Base-by-base conservation (phyloP, 2,888 invertebrate genomes). In the Pseudococcus viburni region DNA sequence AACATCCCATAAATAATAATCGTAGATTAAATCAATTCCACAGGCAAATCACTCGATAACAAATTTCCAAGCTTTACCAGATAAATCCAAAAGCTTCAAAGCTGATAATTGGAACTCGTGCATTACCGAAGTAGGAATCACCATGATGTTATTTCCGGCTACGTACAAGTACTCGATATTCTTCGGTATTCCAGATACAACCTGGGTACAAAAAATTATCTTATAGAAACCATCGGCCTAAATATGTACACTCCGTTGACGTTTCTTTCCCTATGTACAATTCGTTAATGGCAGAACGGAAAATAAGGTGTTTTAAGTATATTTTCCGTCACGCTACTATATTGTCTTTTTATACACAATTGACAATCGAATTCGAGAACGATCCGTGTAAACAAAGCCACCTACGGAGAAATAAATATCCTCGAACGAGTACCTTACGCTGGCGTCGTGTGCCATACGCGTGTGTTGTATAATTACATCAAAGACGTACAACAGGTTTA, bases 141-240 rank as follows among this genome's bases (percentile, higher is more conserved):
- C 92, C 7, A 93, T 92, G 88, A 96, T 95, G 90, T 95, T 94
- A 91, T 96, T 96, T 90, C 93, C 94, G 85, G 94, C 92, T 91
- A 96, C 91, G 91, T 94, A 94, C 39, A 96, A 92, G 90, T 96
- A 94, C 91, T 96, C 96, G 86, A 96, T 92, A 73, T 95, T 95
- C 90, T 94, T 93, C 0, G 96, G 96, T 86, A 96, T 92, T 0
- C 96, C 96, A 1, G 95, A 95, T n/a, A 96, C 94, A 89, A 96
- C 89, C 89, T 89, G 39, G 12, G 83, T 4, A 88, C 48, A n/a
- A 80, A 42, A 42, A 42, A 9, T 26, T 73, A 73, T 73, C 68
- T 73, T 9, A n/a, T 15, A 26, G 26, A 73, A 73, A 73, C 33
- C n/a, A 80, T 80, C 80, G 80, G 68, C 26, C 80, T 80, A 80